phyloP scores from a whole-genome alignment of 92 coral and sea anemone genomes.

The Porites rus region DNA sequence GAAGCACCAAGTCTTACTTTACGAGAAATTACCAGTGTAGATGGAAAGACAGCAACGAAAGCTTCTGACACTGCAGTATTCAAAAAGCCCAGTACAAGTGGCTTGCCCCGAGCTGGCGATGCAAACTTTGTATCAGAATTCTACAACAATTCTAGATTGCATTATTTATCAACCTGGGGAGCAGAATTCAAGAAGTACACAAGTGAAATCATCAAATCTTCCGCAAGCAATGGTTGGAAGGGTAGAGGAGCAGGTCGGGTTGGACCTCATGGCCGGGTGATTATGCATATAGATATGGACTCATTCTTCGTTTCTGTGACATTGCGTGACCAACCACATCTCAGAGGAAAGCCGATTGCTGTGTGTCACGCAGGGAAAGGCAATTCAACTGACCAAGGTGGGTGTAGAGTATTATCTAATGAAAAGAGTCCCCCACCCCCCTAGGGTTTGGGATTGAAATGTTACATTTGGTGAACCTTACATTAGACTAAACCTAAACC shows the following conservation, averaged over 20 bases:
- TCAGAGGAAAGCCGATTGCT: constrained; percentile 94
- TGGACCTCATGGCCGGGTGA: constrained; percentile 68
- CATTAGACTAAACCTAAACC: too few relatives aligned
- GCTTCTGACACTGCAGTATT: neutral
- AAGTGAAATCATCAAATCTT: constrained; percentile 72
- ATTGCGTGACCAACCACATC: constrained; percentile 82
- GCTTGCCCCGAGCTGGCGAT: constrained; percentile 86
- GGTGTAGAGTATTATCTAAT: neutral
- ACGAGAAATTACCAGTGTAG: neutral
- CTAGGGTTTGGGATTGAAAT: too few relatives aligned
- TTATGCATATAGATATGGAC: constrained; percentile 99
- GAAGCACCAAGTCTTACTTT: neutral
- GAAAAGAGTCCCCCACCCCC: too few relatives aligned
- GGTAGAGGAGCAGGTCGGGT: constrained; percentile 49
- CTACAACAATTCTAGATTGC: constrained; percentile 93
- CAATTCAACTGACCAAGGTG: constrained; percentile 36
- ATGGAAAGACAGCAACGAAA: constrained; percentile 11
- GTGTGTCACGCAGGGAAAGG: constrained; percentile 96
- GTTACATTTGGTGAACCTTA: too few relatives aligned
- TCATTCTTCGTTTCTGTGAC: constrained; percentile 96
- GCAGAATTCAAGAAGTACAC: constrained; percentile 94
- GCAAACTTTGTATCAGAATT: constrained; percentile 91
- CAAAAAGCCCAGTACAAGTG: constrained; percentile 7
- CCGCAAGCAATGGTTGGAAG: constrained; percentile 49
- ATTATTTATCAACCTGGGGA: constrained; percentile 95